Base-by-base conservation (phyloP, 2,888 invertebrate genomes). In the Ctenicera cuprea region DNA sequence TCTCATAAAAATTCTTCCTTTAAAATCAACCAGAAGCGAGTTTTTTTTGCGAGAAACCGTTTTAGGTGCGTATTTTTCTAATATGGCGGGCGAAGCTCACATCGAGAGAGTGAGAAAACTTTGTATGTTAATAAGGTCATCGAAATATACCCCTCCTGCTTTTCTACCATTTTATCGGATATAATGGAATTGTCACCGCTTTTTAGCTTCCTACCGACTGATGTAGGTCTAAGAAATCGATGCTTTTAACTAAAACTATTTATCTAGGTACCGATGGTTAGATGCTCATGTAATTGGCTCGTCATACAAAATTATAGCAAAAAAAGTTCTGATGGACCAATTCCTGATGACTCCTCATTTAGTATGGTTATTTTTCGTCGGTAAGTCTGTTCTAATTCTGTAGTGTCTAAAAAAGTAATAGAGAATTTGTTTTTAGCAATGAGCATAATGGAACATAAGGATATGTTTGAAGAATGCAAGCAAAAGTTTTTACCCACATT, bases 241-340 rank as follows among this genome's bases (percentile, higher is more conserved):
- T n/a, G 9, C 20, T 16, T 50, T 50, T 9, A 14, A 14, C 11
- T 18, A 12, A 20, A 8, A 22, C 26, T 22, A 52, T 33, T 8
- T 3, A 87, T 85, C 64, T 82, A 95, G 95, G 95, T 96, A 95
- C 86, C 92, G 90, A 87, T 94, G 92, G 89, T 85, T 96, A 76
- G 96, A 96, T 85, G 88, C 87, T 71, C 91, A 89, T 76, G 92
- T 92, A 79, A 89, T 89, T 0, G 95, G 95, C 0, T 93, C 90
- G 0, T 85, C 92, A 0, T 85, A 88, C 11, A 91, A 88, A 83
- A 89, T 90, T 0, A 90, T 95, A 26, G 82, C 90, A 0, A 91
- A 90, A 75, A 96, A 96, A 87, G 89, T 95, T 59, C 82, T 92
- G 0, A 85, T 92, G 69, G 96, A 96, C 85, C 95, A 96, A 87